phyloP scores from a whole-genome alignment of 2,113 vertebrate genomes.

The Ia io region DNA sequence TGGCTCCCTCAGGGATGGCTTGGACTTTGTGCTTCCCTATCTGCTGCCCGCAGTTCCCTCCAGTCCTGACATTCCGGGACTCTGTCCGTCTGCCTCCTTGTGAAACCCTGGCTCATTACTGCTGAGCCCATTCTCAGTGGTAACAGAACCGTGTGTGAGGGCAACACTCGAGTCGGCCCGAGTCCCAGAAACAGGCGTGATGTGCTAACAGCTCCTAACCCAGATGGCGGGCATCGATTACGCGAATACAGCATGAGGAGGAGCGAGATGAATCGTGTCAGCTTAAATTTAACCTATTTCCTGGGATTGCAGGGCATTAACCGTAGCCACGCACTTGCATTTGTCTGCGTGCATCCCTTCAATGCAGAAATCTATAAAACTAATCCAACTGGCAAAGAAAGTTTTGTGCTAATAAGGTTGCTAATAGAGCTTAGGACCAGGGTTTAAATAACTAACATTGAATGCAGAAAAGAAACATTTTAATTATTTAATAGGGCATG shows the following conservation, averaged over 20 bases:
- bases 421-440: constrained; percentile 69
- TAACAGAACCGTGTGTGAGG: background rate
- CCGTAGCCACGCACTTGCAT: background rate
- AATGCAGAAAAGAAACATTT: constrained; percentile 76
- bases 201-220: background rate
- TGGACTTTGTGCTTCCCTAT: background rate
- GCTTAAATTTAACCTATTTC: constrained; percentile 36
- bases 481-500: constrained; percentile 79
- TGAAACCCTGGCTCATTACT: background rate
- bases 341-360: background rate
- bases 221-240: constrained; percentile 15
- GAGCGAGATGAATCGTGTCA: constrained; percentile 26
- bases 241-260: background rate
- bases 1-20: no score
- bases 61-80: background rate
- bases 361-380: constrained; percentile 63
- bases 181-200: background rate
- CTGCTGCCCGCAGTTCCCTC: no score
- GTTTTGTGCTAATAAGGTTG: constrained; percentile 75
- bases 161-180: background rate
- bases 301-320: background rate
- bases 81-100: background rate
- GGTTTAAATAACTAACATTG: constrained; percentile 76
- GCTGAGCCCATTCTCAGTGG: rapidly evolving
- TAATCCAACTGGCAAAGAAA: constrained; percentile 69